Evolutionary conservation across 2,888 invertebrate species (phyloP).

Genomic region (Agrilus mali): DNA sequence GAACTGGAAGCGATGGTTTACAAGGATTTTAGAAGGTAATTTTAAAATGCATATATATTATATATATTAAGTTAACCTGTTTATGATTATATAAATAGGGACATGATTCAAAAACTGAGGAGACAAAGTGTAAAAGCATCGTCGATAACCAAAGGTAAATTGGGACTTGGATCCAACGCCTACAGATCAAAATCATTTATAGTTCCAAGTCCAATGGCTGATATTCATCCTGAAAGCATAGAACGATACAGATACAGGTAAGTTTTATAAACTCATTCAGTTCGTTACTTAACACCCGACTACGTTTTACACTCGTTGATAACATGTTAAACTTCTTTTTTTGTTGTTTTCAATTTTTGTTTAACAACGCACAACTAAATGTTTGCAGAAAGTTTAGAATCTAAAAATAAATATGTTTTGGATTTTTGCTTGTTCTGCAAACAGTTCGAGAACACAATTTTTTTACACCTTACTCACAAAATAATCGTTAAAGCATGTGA

Average conservation of each 20-base stretch:
- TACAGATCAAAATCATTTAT: slow-evolving; percentile 69
- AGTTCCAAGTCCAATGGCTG: slow-evolving; percentile 53
- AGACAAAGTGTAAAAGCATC: slow-evolving; percentile 72
- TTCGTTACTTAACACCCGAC: background rate
- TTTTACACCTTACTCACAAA: no score
- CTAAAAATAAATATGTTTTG: no score
- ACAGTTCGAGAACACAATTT: background rate
- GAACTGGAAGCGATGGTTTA: slow-evolving; percentile 90
- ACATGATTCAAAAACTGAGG: slow-evolving; percentile 83
- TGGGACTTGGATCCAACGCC: slow-evolving; percentile 49
- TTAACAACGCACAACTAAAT: no score
- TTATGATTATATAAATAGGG: slow-evolving; percentile 37
- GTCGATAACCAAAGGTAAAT: slow-evolving; percentile 61
- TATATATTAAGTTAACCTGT: slow-evolving; percentile 2
- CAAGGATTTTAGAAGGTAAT: slow-evolving; percentile 73
- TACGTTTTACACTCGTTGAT: background rate
- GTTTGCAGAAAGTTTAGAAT: no score
- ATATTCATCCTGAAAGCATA: slow-evolving; percentile 28
- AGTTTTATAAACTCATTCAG: background rate
- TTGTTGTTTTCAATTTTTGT: slow-evolving; percentile 4
- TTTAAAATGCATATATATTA: no score
- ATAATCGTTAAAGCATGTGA: no score
- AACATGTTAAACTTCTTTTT: slow-evolving; percentile 3
- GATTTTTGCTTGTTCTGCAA: no score
- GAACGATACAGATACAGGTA: slow-evolving; percentile 4